These are phyloP conservation scores for Mesoligia furuncula DNA, from an alignment of 2,888 invertebrate species.

Conservation along the genomic window DNA sequence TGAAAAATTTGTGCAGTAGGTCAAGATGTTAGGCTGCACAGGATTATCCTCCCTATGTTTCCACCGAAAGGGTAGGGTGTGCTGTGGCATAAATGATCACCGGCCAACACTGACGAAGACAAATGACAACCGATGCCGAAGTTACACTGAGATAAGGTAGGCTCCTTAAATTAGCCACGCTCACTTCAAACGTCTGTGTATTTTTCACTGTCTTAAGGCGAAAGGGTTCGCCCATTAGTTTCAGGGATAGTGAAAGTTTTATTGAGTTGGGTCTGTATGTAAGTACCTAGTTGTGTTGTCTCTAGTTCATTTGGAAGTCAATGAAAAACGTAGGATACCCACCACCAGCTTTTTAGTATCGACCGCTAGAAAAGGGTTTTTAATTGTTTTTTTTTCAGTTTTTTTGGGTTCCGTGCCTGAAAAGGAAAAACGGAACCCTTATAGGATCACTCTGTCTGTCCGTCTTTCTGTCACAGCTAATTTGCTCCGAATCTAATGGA, in stretches of 20 bases:
- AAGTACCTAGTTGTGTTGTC: not conserved
- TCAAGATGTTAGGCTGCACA: slow-evolving; percentile 41
- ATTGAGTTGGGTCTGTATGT: slow-evolving; percentile 62
- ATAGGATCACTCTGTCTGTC: too few species aligned
- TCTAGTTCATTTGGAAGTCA: slow-evolving; percentile 22
- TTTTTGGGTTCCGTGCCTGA: not conserved
- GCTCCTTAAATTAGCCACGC: slow-evolving; percentile 89
- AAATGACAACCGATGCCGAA: slow-evolving; percentile 89
- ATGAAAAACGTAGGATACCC: not conserved
- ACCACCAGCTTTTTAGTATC: not conserved
- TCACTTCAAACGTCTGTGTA: slow-evolving; percentile 83
- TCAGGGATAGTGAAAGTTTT: slow-evolving; percentile 62
- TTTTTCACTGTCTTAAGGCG: slow-evolving; percentile 83
- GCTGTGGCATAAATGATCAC: slow-evolving; percentile 91
- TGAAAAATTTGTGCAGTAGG: slow-evolving; percentile 27
- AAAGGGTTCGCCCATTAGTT: slow-evolving; percentile 73
- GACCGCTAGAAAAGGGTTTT: too few species aligned
- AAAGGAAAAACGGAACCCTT: too few species aligned
- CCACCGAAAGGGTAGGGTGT: slow-evolving; percentile 88
- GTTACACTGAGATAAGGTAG: slow-evolving; percentile 90
- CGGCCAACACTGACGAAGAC: slow-evolving; percentile 90
- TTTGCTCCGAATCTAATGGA: too few species aligned
- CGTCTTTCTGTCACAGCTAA: too few species aligned
- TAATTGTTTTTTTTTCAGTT: too few species aligned
- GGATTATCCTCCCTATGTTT: slow-evolving; percentile 68